These are phyloP conservation scores for Euglossa dilemma DNA, from an alignment of 1,140 invertebrate genomes.

Conservation along the genomic window DNA sequence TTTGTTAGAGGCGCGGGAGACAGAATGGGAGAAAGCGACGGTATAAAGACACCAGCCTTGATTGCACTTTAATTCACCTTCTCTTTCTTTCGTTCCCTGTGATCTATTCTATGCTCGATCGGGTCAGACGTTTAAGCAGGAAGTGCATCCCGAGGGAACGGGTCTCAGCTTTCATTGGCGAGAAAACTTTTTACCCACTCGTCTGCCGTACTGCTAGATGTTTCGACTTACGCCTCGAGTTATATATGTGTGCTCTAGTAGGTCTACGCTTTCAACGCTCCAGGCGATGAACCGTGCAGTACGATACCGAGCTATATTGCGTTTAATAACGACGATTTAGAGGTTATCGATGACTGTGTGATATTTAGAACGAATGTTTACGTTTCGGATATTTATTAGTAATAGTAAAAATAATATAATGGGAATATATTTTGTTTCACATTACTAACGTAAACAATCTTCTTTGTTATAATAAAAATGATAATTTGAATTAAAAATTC, in stretches of 20 bases:
- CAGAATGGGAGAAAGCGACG: conserved; percentile 37
- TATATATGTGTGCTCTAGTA: background rate
- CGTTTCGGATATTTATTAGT: too few species aligned
- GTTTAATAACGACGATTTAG: too few species aligned
- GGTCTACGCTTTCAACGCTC: too few species aligned
- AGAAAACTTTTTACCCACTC: conserved; percentile 76
- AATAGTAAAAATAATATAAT: too few species aligned
- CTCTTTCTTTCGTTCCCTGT: conserved; percentile 32
- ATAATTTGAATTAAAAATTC: too few species aligned
- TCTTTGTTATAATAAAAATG: too few species aligned
- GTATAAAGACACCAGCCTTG: conserved; percentile 60
- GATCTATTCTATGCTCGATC: conserved; percentile 61
- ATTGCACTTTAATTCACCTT: conserved; percentile 65
- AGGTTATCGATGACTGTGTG: too few species aligned
- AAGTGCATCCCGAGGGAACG: conserved; percentile 70
- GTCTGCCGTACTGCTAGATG: conserved; percentile 72
- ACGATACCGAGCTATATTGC: too few species aligned
- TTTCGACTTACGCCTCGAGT: conserved; percentile 32
- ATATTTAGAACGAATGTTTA: too few species aligned
- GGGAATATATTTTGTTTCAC: too few species aligned
- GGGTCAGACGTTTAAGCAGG: conserved; percentile 73
- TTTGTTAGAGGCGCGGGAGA: conserved; percentile 45
- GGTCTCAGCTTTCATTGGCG: conserved; percentile 67
- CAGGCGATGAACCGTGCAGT: too few species aligned
- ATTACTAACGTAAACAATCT: too few species aligned